These are phyloP conservation scores for Nycticryphes semicollaris DNA, from an alignment of 2,113 vertebrate species.

Conservation along the genomic window DNA sequence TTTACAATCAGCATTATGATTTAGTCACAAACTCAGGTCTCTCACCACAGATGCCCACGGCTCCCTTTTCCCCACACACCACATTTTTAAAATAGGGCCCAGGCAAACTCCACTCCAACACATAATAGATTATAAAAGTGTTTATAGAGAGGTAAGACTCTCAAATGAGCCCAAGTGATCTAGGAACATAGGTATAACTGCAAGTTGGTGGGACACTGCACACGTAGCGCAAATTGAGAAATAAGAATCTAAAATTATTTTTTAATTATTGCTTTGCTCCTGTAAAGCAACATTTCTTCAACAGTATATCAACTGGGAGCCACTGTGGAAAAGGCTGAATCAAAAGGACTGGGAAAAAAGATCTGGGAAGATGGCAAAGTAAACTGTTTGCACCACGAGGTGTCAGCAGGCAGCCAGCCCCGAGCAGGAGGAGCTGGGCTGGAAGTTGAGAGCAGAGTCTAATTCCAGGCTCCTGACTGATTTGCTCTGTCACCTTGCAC, in stretches of 20 bases:
- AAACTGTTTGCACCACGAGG: background rate
- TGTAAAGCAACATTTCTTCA: background rate
- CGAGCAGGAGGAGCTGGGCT: background rate
- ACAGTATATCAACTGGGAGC: background rate
- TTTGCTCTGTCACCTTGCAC: background rate
- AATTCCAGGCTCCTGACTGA: background rate
- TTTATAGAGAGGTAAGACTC: background rate
- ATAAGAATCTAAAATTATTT: background rate
- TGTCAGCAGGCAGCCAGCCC: background rate
- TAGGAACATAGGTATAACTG: background rate
- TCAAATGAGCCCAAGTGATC: background rate
- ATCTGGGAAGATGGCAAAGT: background rate
- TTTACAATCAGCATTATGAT: accelerated
- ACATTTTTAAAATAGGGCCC: background rate
- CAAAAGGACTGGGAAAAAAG: background rate
- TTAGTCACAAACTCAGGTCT: background rate
- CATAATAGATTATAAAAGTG: background rate
- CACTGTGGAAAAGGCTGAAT: background rate
- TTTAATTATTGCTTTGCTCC: background rate
- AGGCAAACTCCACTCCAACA: background rate
- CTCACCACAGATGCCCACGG: accelerated
- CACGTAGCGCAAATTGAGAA: background rate
- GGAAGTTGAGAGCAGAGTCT: background rate
- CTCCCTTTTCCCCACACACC: background rate
- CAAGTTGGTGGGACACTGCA: background rate